Conservation (phyloP, 1,140 invertebrate species). For the Physella acuta region DNA sequence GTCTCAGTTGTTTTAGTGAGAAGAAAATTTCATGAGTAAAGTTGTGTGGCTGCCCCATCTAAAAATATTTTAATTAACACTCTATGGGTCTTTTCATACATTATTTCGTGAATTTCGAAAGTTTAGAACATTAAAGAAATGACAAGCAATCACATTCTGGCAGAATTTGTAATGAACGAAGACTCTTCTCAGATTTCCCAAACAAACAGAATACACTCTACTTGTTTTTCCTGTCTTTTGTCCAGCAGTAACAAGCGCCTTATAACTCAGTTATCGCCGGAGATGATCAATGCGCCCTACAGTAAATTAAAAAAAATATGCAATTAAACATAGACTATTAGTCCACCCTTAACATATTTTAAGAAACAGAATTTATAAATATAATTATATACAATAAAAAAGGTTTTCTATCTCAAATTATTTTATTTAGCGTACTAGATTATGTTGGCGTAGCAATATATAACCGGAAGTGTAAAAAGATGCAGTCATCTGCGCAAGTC, state of each 20-base stretch:
- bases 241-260: constrained; percentile 27
- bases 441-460: constrained; percentile 18
- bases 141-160: not conserved
- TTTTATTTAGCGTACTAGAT: constrained; percentile 18
- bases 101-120: no score
- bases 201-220: not conserved
- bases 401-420: constrained; percentile 1
- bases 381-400: not conserved
- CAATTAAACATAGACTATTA: not conserved
- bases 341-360: not conserved
- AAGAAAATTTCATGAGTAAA: not conserved
- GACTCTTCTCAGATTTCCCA: not conserved
- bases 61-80: not conserved
- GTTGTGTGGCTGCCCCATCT: not conserved
- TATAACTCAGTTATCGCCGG: constrained; percentile 23
- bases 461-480: constrained; percentile 20
- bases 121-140: no score
- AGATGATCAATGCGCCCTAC: constrained; percentile 25
- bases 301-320: no score
- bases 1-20: no score
- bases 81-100: no score
- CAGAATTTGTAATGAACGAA: not conserved
- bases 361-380: not conserved
- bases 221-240: constrained; percentile 26
- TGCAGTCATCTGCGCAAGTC: constrained; percentile 30